phyloP scores from a whole-genome alignment of 2,113 vertebrate species.

The Heterotis niloticus region DNA sequence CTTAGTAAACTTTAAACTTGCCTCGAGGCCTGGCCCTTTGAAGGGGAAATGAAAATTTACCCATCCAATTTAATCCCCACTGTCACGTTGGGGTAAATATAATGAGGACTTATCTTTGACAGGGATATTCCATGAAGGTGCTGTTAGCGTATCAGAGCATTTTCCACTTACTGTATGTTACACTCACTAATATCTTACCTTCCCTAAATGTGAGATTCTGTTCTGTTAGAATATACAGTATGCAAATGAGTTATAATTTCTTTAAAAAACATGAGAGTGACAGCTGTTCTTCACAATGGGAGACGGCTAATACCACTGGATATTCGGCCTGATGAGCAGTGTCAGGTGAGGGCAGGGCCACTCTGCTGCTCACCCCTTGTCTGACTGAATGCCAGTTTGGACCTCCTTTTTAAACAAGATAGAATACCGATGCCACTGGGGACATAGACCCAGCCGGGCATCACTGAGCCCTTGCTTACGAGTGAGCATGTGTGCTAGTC shows the following conservation, averaged over 20 bases:
- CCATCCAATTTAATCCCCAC: not conserved
- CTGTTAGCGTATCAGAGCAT: not conserved
- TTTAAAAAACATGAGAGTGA: too few relatives aligned
- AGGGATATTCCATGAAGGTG: not conserved
- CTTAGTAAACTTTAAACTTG: not conserved
- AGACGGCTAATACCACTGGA: not conserved
- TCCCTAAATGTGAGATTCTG: not conserved
- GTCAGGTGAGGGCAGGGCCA: not conserved
- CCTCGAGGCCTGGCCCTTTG: not conserved
- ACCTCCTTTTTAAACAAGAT: not conserved
- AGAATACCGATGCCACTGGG: not conserved
- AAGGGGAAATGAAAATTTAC: not conserved
- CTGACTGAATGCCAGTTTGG: slow-evolving; percentile 7
- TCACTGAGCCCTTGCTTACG: not conserved
- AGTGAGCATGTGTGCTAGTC: slow-evolving; percentile 1
- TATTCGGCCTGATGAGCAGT: not conserved
- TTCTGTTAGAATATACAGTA: too few relatives aligned
- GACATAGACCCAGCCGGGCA: not conserved
- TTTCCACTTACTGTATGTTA: not conserved
- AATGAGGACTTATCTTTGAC: not conserved
- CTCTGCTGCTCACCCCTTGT: not conserved
- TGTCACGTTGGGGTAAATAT: not conserved
- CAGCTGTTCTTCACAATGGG: too few relatives aligned
- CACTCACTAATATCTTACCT: not conserved
- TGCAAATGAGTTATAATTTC: too few relatives aligned